Evolutionary conservation across 2,797 vertebrate genomes (phyloP).

Genomic region (Tauraco hartlaubi): DNA sequence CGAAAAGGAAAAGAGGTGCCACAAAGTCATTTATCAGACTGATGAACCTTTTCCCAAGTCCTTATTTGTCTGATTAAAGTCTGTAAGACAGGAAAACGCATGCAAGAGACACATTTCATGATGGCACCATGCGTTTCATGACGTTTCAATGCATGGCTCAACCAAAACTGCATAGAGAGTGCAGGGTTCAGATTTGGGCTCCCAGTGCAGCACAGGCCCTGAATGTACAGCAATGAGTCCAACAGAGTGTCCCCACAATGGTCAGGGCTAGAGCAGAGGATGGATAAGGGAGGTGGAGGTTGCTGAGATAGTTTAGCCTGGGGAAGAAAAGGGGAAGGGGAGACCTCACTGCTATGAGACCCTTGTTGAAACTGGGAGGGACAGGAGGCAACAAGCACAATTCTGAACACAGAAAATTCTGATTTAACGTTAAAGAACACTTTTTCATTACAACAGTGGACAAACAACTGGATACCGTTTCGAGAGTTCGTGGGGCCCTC

Average conservation of each 20-base stretch:
- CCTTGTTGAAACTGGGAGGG: neutral
- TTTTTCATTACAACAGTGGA: neutral
- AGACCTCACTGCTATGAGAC: neutral
- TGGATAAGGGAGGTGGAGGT: neutral
- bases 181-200: neutral
- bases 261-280: fast-evolving
- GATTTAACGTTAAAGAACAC: neutral
- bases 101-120: neutral
- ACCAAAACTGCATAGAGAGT: neutral
- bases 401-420: neutral
- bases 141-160: neutral
- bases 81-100: neutral
- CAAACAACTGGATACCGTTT: neutral
- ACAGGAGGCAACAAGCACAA: neutral
- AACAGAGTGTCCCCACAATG: fast-evolving
- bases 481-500: fast-evolving
- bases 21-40: neutral
- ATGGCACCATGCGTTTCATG: neutral
- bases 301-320: neutral
- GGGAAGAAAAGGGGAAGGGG: neutral
- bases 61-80: neutral
- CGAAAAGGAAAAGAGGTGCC: neutral
- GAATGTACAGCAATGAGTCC: no score
- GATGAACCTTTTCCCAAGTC: neutral
- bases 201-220: neutral